A percentile compares a stretch with the other conserved stretches of the same genome.
These are phyloP conservation scores for Toxotes jaculatrix DNA, from an alignment of 2,113 vertebrate species.

Conservation along the genomic window DNA sequence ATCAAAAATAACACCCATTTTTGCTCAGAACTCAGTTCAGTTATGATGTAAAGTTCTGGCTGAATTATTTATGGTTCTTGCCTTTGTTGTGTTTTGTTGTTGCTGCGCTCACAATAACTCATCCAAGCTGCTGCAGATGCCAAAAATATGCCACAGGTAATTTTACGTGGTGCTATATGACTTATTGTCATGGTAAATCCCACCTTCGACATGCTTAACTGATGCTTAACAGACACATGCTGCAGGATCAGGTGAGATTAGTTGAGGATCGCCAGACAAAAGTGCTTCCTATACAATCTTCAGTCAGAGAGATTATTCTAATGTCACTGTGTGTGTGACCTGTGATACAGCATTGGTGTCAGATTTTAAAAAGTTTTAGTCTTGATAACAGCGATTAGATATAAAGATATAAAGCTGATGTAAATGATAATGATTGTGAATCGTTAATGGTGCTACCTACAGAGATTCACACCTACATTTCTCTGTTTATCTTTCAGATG, in stretches of 20 bases:
- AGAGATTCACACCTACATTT: constrained; percentile 22
- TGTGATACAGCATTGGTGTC: background rate
- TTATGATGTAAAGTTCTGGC: constrained; percentile 9
- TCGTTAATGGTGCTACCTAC: background rate
- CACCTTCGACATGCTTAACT: background rate
- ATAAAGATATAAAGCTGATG: background rate
- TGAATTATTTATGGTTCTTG: constrained; percentile 44
- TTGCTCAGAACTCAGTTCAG: constrained; percentile 5
- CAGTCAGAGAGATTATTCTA: background rate
- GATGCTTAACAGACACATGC: background rate
- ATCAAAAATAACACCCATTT: background rate
- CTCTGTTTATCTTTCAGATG: constrained; percentile 18
- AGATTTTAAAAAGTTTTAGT: background rate
- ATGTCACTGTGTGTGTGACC: background rate
- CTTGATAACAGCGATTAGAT: background rate
- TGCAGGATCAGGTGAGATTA: constrained; percentile 9
- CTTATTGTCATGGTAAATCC: background rate
- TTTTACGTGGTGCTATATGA: background rate
- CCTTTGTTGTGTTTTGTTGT: constrained; percentile 25
- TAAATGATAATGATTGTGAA: background rate
- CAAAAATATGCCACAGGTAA: background rate
- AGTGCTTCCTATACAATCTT: background rate
- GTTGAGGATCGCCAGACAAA: background rate
- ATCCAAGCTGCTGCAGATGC: background rate
- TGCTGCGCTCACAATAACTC: constrained; percentile 2